A percentile compares a stretch with the other conserved stretches of the same genome.
These are phyloP conservation scores for Anolis carolinensis DNA, from an alignment of 2,113 vertebrate species.

Conservation along the genomic window DNA sequence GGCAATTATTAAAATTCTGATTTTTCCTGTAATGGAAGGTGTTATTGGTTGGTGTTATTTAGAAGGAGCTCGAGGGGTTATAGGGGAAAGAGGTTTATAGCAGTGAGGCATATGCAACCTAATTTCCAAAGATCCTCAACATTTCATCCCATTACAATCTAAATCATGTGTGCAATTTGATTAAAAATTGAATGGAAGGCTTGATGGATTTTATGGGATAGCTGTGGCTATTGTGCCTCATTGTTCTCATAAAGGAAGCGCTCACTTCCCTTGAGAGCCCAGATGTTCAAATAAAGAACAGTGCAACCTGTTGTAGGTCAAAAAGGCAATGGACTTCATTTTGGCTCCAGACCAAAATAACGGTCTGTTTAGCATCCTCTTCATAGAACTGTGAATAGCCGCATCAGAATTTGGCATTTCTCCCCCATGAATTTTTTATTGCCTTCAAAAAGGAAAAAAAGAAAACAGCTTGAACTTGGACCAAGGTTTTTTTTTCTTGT, in stretches of 20 bases:
- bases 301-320: slow-evolving; percentile 27
- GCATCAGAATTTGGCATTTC: slow-evolving; percentile 27
- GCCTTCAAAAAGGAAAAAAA: slow-evolving; percentile 7
- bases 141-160: slow-evolving; percentile 1
- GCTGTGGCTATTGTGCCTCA: not conserved
- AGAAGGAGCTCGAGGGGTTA: not conserved
- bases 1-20: not conserved
- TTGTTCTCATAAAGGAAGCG: slow-evolving; percentile 1
- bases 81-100: not conserved
- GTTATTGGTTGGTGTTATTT: not conserved
- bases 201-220: slow-evolving; percentile 10
- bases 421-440: slow-evolving; percentile 32
- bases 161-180: not conserved
- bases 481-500: slow-evolving; percentile 10
- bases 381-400: slow-evolving; percentile 42
- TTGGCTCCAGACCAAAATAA: not conserved
- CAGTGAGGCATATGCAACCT: not conserved
- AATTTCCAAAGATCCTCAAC: not conserved
- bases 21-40: not conserved
- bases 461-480: slow-evolving; percentile 28
- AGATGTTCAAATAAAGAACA: slow-evolving; percentile 1
- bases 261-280: not conserved
- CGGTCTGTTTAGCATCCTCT: slow-evolving; percentile 24
- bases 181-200: not conserved
- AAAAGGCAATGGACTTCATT: slow-evolving; percentile 41